Base-by-base conservation (phyloP, 1,140 invertebrate species). In the Palaemon carinicauda region DNA sequence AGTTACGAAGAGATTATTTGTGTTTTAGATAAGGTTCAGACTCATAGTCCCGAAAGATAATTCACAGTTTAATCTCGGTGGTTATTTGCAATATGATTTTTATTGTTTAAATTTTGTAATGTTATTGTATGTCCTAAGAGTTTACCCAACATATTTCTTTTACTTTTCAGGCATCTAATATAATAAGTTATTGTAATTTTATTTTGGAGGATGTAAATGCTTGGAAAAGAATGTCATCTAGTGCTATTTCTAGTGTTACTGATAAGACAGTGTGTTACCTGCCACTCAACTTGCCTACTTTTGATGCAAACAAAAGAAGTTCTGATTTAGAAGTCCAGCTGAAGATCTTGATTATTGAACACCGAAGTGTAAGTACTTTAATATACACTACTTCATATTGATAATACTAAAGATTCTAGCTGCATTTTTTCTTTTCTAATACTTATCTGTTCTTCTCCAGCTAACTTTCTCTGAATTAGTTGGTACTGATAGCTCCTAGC, bases 101-200 rank as follows among this genome's bases (percentile, higher is more conserved):
- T 12, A 41, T 10, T 74, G 10, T 74, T 74, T 27, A 21, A 14
- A 4, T 9, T 7, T 29, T 24, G 19, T 0, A 73, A 29, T 29
- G 17, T 3, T 29, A 2, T 73, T 73, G 29, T 73, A 27, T 50
- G n/a, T n/a, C 31, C 21, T 27, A 10, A 12, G 15, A 29, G 17
- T n/a, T 29, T 3, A 77, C 12, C 7, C 12, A 41, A 41, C 5
- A 7, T 41, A n/a, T 41, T 41, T 65, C 14, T 65, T 21, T 51
- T 19, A 73, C 27, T 24, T 77, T 75, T n/a, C 29, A 83, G 82
- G 73, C 54, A 41, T 51, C 82, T 31, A 73, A 83, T 29, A 75
- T 19, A 77, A 77, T 83, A 21, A 73, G 73, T 54, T 83, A 83
- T 56, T 83, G 82, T 52, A 77, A 24, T 33, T 83, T 83, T 74